Evolutionary conservation across 92 coral and sea anemone genomes (phyloP).

Genomic region (Phenganax marumi): DNA sequence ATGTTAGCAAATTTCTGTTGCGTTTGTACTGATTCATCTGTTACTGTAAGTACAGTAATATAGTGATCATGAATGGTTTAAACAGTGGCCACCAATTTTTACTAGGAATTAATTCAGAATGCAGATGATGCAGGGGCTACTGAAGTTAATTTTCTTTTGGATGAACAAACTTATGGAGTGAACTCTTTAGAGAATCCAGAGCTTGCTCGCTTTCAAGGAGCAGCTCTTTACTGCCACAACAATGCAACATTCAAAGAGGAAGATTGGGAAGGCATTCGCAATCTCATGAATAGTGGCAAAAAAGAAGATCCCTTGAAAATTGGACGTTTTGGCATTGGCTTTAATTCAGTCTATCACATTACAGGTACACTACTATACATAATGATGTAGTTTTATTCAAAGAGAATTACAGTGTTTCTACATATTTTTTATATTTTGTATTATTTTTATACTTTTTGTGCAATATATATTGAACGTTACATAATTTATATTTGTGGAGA

Average conservation of each 20-base stretch:
- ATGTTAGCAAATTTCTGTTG: no score
- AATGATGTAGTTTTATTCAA: background rate
- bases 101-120: constrained; percentile 53
- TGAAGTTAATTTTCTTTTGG: constrained; percentile 41
- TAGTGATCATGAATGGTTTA: background rate
- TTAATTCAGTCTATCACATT: constrained; percentile 54
- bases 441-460: background rate
- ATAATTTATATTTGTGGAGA: no score
- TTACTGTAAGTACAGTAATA: background rate
- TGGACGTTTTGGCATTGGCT: constrained; percentile 58
- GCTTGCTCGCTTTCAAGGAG: constrained; percentile 48
- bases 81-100: background rate
- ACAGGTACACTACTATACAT: constrained; percentile 29
- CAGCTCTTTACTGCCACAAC: constrained; percentile 54
- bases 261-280: constrained; percentile 57
- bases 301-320: constrained; percentile 48
- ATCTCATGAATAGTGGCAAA: constrained; percentile 52
- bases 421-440: no score
- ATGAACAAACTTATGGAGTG: constrained; percentile 47
- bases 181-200: constrained; percentile 30
- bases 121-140: constrained; percentile 63
- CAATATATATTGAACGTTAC: background rate
- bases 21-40: background rate
- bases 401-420: no score
- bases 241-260: constrained; percentile 45